Conservation (phyloP, 2,888 invertebrate species). For the Siphonodentalium dalli region DNA sequence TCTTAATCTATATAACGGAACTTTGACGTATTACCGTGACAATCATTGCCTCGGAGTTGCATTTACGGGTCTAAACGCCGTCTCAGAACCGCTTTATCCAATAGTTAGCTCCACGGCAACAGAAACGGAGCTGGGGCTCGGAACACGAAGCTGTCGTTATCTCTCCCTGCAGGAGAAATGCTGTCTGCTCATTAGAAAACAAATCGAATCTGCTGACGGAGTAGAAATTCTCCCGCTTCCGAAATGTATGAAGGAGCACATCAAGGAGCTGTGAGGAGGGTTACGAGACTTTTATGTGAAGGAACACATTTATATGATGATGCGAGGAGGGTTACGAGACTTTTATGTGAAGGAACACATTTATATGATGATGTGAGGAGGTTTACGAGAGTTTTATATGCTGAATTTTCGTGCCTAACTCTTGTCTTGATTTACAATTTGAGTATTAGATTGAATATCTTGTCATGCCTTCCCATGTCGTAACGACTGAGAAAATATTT, state of each 20-base stretch:
- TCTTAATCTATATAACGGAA: conserved; percentile 45
- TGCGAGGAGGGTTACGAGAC: conserved; percentile 3
- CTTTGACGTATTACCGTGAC: conserved; percentile 44
- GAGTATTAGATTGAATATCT: no score
- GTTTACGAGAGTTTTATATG: neutral
- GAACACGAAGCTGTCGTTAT: conserved; percentile 34
- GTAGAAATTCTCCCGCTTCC: conserved; percentile 47
- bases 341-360: neutral
- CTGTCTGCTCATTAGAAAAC: conserved; percentile 33
- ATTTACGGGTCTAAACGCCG: conserved; percentile 36
- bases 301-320: no score
- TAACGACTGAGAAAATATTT: no score
- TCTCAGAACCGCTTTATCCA: conserved; percentile 40
- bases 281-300: neutral
- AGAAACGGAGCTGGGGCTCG: conserved; percentile 47
- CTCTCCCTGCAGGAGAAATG: conserved; percentile 46
- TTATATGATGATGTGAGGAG: no score
- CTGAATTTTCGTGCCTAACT: no score
- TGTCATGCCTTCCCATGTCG: no score
- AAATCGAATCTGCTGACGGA: conserved; percentile 29
- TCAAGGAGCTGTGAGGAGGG: conserved; percentile 29
- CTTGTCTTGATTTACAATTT: no score
- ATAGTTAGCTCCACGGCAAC: conserved; percentile 48
- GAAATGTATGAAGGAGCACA: conserved; percentile 34
- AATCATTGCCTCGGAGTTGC: conserved; percentile 47